These are phyloP conservation scores for Orthonyx spaldingii DNA, from an alignment of 2,113 vertebrate species.

Conservation along the genomic window DNA sequence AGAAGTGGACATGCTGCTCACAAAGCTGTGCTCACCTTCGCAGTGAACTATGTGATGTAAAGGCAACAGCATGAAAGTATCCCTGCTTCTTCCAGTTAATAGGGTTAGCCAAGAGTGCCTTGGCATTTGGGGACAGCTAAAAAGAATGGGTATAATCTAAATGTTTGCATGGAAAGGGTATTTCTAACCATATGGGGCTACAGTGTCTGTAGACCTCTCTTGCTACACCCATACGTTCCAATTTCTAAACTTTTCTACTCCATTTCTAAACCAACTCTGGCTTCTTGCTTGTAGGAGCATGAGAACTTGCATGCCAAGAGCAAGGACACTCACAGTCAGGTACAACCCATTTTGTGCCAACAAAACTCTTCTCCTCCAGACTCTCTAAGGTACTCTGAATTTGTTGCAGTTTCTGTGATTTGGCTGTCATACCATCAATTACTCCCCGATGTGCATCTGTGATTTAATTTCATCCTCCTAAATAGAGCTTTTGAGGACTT, in stretches of 20 bases:
- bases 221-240: neutral
- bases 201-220: neutral
- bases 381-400: neutral
- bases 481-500: neutral
- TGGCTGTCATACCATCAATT: neutral
- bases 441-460: neutral
- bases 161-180: neutral
- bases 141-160: neutral
- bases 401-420: neutral
- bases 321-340: neutral
- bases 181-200: neutral
- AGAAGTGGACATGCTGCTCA: neutral
- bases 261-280: neutral
- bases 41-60: neutral
- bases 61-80: neutral
- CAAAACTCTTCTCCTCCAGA: neutral
- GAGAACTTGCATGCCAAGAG: neutral
- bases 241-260: neutral
- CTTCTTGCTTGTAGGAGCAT: neutral
- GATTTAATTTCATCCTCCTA: neutral
- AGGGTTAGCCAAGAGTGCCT: neutral
- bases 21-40: neutral
- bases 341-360: neutral
- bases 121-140: neutral
- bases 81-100: neutral